These are phyloP conservation scores for Elachura formosa DNA, from an alignment of 2,113 vertebrate genomes.

Conservation along the genomic window DNA sequence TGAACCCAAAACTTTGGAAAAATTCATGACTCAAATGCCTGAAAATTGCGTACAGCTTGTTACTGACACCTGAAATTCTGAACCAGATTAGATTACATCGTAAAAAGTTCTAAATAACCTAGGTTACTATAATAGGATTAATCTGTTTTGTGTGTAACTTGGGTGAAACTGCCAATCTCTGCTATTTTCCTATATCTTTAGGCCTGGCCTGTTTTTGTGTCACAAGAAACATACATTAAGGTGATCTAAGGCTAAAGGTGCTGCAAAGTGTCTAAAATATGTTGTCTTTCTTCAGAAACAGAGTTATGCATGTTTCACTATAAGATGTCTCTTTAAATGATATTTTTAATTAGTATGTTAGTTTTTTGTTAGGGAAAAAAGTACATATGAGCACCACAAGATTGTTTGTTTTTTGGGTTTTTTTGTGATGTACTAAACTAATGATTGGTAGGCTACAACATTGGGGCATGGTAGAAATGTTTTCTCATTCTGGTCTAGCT, in stretches of 20 bases:
- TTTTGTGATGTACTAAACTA: not conserved
- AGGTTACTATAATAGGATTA: not conserved
- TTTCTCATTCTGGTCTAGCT: not conserved
- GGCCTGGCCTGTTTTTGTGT: not conserved
- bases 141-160: not conserved
- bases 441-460: not conserved
- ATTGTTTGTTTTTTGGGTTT: not conserved
- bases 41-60: not conserved
- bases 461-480: not conserved
- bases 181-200: not conserved
- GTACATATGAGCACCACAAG: not conserved
- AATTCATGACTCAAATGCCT: not conserved
- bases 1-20: not conserved
- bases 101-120: not conserved
- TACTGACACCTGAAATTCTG: not conserved
- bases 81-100: not conserved
- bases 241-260: not conserved
- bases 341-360: not conserved
- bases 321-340: not conserved
- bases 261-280: not conserved
- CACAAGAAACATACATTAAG: not conserved
- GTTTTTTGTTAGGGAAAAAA: not conserved
- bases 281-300: not conserved
- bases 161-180: not conserved
- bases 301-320: not conserved